Evolutionary conservation across 2,113 vertebrate species (phyloP).

Genomic region (Tamias sibiricus): DNA sequence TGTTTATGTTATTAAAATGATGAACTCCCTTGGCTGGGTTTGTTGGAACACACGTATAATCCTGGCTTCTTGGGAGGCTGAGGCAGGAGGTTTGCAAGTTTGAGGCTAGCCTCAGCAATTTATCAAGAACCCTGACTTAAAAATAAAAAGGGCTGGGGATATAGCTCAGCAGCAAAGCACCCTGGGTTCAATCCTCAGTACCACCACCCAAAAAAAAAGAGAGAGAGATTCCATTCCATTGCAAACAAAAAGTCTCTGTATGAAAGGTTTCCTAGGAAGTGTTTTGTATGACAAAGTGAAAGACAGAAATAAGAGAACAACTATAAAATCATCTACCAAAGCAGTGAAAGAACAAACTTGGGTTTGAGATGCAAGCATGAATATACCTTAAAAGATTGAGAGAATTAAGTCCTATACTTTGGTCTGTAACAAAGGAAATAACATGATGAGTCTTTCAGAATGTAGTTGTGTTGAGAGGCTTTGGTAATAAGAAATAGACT

Average conservation of each 20-base stretch:
- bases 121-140: too few relatives aligned
- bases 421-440: conserved; percentile 34
- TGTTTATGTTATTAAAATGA: conserved; percentile 53
- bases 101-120: too few relatives aligned
- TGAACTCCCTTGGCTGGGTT: background rate
- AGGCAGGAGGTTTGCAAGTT: too few relatives aligned
- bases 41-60: too few relatives aligned
- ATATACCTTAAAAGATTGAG: background rate
- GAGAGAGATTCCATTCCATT: background rate
- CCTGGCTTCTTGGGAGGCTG: too few relatives aligned
- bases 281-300: conserved; percentile 43
- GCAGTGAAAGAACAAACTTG: background rate
- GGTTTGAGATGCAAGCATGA: background rate
- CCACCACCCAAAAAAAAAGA: too few relatives aligned
- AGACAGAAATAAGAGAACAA: conserved; percentile 41
- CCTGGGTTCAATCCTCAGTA: too few relatives aligned
- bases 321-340: conserved; percentile 50
- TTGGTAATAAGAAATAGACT: conserved; percentile 42
- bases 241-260: conserved; percentile 44
- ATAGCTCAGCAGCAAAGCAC: too few relatives aligned
- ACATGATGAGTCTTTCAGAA: background rate
- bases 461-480: background rate
- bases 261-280: conserved; percentile 48
- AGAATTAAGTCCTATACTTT: conserved; percentile 17
- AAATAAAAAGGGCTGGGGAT: too few relatives aligned